These are phyloP conservation scores for Sycobia sp. DNA, from an alignment of 1,140 invertebrate species.

Conservation along the genomic window DNA sequence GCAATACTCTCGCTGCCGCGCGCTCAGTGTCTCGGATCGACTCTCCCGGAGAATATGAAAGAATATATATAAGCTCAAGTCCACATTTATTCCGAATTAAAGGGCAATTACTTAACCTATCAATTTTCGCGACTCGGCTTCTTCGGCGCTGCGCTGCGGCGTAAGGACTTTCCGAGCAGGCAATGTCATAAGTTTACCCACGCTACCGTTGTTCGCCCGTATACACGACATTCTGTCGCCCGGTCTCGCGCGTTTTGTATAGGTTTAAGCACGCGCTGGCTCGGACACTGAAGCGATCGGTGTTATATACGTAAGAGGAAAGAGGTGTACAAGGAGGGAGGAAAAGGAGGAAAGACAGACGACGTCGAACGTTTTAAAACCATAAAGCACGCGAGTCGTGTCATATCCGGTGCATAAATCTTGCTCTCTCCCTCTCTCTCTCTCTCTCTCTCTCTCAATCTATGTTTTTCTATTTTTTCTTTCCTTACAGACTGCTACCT, in stretches of 20 bases:
- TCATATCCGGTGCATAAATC: constrained; percentile 61
- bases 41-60: not conserved
- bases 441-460: constrained; percentile 14
- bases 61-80: too few species aligned
- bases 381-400: constrained; percentile 41
- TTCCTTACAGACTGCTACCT: too few species aligned
- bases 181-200: constrained; percentile 40
- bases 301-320: too few species aligned
- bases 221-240: too few species aligned
- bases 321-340: too few species aligned
- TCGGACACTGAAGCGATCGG: too few species aligned
- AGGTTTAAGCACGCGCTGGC: too few species aligned
- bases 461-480: constrained; percentile 7
- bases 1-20: too few species aligned
- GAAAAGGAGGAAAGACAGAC: constrained; percentile 28
- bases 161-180: constrained; percentile 25
- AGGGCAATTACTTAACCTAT: constrained; percentile 10
- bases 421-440: constrained; percentile 32
- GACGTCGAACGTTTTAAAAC: constrained; percentile 31
- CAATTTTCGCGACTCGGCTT: constrained; percentile 18
- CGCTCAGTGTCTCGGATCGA: too few species aligned
- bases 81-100: not conserved
- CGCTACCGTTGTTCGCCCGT: too few species aligned
- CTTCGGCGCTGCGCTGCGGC: not conserved
- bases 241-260: too few species aligned